Percentiles rank a stretch among this genome's conserved stretches.
Conservation (phyloP, 2,888 invertebrate species). For the Polymixis flavicincta region DNA sequence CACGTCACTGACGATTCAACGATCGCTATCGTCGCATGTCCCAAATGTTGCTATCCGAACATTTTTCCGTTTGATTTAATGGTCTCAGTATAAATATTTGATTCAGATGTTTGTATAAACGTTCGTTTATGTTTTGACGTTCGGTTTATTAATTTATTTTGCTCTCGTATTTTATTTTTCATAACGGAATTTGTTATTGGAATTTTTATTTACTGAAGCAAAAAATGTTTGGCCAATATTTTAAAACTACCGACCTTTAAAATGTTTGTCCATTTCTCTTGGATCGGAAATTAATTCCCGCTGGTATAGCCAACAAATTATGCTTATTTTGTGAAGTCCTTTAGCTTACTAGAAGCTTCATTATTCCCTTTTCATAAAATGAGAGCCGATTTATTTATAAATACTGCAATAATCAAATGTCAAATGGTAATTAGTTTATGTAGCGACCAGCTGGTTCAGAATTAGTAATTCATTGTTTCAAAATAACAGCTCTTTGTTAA, state of each 20-base stretch:
- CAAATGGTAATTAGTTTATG: constrained; percentile 4
- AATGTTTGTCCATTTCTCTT: constrained; percentile 22
- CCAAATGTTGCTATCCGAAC: constrained; percentile 38
- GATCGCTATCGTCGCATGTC: constrained; percentile 54
- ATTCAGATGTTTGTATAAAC: constrained; percentile 40
- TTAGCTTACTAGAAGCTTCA: constrained; percentile 6
- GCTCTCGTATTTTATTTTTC: constrained; percentile 21
- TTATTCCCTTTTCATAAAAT: not conserved
- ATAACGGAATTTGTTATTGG: constrained; percentile 4
- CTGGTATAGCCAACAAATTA: constrained; percentile 7
- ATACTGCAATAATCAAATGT: constrained; percentile 16
- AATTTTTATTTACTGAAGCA: constrained; percentile 20
- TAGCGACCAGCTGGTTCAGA: not conserved
- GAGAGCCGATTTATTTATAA: constrained; percentile 31
- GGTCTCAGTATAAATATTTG: constrained; percentile 40
- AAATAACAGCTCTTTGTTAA: too few relatives aligned
- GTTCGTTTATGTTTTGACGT: constrained; percentile 35
- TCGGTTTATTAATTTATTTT: constrained; percentile 31
- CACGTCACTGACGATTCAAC: constrained; percentile 39
- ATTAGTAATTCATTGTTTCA: not conserved
- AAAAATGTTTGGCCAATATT: constrained; percentile 25
- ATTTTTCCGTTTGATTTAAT: constrained; percentile 46
- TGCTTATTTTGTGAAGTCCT: constrained; percentile 15
- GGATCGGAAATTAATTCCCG: constrained; percentile 26
- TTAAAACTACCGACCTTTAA: constrained; percentile 25